Base-by-base conservation (phyloP, 64 coral and sea anemone species). In the Porites australiensis region DNA sequence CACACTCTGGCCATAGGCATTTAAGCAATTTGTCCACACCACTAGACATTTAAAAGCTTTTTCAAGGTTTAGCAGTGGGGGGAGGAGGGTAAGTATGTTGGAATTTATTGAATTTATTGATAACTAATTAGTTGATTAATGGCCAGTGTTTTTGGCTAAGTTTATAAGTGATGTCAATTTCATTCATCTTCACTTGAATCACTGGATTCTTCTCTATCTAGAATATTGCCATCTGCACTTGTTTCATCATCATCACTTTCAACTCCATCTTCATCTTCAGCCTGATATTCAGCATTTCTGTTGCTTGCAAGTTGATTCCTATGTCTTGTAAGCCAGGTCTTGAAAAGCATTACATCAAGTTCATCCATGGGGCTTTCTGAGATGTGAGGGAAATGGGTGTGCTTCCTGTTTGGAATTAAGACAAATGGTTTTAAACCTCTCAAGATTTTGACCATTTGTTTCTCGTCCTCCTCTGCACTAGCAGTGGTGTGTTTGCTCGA, bases 251-350 rank as follows among this genome's bases (percentile, higher is more conserved):
- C 62, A 64, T 64, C 62, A 64, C 62, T 64, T 15, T 64, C 62
- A 13, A 64, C 18, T 13, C 62, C 62, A 64, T 64, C 18, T 3
- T 64, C 62, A 64, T 64, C 62, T 64, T 64, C 62, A 15, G 62
- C 12, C 62, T 64, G 12, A 64, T 64, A 64, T 64, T 4, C 62
- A 64, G 62, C 62, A 64, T 64, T 64, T 19, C 11, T 64, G 62
- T 64, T 64, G 12, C 11, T 19, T 19, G 62, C 62, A 15, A 64
- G 62, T 6, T 44, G 72, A 45, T 75, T 75, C 11, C 6, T 21
- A 44, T 63, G 43, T 45, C 52, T 60, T 22, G 55, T 82, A 16
- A 82, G 55, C 79, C 79, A 82, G 20, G 55, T 63, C 53, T 82
- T 59, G 43, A 82, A 27, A 23, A n/a, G 16, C 8, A 23, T n/a